Percentiles rank a stretch among this genome's conserved stretches.
Conservation (phyloP, 2,113 vertebrate genomes). For the Gasterosteus aculeatus region DNA sequence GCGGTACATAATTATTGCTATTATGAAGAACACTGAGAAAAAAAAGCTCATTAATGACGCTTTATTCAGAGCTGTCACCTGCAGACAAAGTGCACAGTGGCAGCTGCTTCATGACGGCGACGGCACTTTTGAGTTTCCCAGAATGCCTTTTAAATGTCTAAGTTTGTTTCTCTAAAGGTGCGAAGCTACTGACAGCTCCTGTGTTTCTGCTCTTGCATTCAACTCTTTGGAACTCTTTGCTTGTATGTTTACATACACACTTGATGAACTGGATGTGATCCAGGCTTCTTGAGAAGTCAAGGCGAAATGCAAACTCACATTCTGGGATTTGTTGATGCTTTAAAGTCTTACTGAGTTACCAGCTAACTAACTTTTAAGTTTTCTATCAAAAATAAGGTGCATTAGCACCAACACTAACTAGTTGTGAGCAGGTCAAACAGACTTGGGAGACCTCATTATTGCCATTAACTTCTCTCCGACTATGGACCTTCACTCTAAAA, state of each 20-base stretch:
- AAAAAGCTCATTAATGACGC: neutral
- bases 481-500: neutral
- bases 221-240: neutral
- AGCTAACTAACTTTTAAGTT: neutral
- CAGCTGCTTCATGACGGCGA: constrained; percentile 20
- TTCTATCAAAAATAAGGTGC: neutral
- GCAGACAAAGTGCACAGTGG: constrained; percentile 7
- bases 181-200: constrained; percentile 5
- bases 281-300: neutral
- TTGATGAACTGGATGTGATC: neutral
- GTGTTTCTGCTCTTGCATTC: neutral
- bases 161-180: constrained; percentile 18
- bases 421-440: neutral
- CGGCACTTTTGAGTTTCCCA: constrained; percentile 4
- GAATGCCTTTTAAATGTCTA: constrained; percentile 15
- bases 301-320: constrained; percentile 8
- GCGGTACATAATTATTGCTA: neutral
- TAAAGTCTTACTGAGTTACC: neutral
- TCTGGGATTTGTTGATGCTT: neutral
- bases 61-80: constrained; percentile 13
- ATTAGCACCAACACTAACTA: neutral
- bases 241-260: neutral
- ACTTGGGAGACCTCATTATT: neutral
- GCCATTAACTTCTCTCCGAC: neutral
- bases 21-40: constrained; percentile 4